Conservation (phyloP, 2,888 invertebrate genomes). For the Timandra comae region DNA sequence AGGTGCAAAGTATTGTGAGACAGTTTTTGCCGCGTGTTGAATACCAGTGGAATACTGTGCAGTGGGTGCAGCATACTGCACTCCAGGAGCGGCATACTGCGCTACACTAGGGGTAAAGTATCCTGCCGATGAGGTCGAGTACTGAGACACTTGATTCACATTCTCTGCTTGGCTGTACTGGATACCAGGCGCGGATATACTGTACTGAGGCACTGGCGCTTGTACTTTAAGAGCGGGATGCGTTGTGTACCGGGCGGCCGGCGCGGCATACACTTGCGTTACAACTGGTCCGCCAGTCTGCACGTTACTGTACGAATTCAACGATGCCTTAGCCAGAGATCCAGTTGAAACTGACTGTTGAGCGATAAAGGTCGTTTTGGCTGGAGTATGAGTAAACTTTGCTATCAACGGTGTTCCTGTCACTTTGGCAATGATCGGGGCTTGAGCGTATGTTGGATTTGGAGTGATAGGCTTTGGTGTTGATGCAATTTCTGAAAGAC, state of each 20-base stretch:
- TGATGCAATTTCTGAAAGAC: constrained; percentile 56
- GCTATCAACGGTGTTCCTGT: constrained; percentile 66
- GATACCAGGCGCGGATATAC: constrained; percentile 28
- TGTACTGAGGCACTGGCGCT: constrained; percentile 28
- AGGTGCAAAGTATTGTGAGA: constrained; percentile 22
- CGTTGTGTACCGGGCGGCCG: constrained; percentile 48
- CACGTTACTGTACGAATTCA: constrained; percentile 48
- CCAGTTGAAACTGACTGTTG: constrained; percentile 44
- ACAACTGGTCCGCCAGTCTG: constrained; percentile 61
- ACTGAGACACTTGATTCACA: constrained; percentile 21
- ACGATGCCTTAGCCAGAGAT: constrained; percentile 60
- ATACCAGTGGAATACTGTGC: constrained; percentile 9
- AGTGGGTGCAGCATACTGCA: constrained; percentile 7
- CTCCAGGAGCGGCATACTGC: constrained; percentile 8
- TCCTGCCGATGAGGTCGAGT: constrained; percentile 26
- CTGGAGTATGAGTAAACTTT: constrained; percentile 47
- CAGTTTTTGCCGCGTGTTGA: constrained; percentile 18
- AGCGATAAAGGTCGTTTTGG: constrained; percentile 45
- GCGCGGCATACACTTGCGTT: constrained; percentile 63
- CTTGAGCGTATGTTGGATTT: constrained; percentile 63
- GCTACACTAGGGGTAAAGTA: constrained; percentile 29
- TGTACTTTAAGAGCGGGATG: constrained; percentile 47
- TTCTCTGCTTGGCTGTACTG: constrained; percentile 38
- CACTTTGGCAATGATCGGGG: constrained; percentile 70
- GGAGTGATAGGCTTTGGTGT: constrained; percentile 54